Evolutionary conservation across 2,797 vertebrate genomes (phyloP).

Genomic region (Gadopsis marmoratus): DNA sequence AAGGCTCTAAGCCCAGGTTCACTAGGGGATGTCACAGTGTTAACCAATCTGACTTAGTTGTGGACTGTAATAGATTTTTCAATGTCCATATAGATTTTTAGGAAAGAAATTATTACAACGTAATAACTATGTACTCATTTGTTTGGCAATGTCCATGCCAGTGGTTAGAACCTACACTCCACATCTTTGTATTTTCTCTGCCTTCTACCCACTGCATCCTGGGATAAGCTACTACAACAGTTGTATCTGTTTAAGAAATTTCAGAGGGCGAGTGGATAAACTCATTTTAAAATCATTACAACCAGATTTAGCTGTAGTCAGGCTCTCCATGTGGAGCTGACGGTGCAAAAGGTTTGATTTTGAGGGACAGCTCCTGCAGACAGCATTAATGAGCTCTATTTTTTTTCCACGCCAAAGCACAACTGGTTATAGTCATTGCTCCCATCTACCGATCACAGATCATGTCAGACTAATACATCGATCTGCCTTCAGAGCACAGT

Average conservation of each 20-base stretch:
- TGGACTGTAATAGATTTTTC: not conserved
- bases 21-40: conserved; percentile 7
- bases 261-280: conserved; percentile 14
- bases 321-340: conserved; percentile 37
- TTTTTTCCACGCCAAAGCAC: conserved; percentile 42
- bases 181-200: not conserved
- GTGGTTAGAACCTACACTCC: not conserved
- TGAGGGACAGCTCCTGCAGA: conserved; percentile 43
- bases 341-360: conserved; percentile 29
- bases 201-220: not conserved
- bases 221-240: not conserved
- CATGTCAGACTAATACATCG: conserved; percentile 26
- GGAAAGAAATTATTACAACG: not conserved
- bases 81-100: not conserved
- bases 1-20: conserved; percentile 14
- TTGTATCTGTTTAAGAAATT: not conserved
- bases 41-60: not conserved
- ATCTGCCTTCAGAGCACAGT: conserved; percentile 20
- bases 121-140: not conserved
- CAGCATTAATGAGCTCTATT: conserved; percentile 18
- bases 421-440: conserved; percentile 38
- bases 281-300: conserved; percentile 34
- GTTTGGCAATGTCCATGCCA: not conserved
- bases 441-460: conserved; percentile 47
- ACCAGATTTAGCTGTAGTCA: conserved; percentile 26